A percentile compares a stretch with the other conserved stretches of the same genome.
phyloP scores from a whole-genome alignment of 1,140 invertebrate species.

The Samia ricini region DNA sequence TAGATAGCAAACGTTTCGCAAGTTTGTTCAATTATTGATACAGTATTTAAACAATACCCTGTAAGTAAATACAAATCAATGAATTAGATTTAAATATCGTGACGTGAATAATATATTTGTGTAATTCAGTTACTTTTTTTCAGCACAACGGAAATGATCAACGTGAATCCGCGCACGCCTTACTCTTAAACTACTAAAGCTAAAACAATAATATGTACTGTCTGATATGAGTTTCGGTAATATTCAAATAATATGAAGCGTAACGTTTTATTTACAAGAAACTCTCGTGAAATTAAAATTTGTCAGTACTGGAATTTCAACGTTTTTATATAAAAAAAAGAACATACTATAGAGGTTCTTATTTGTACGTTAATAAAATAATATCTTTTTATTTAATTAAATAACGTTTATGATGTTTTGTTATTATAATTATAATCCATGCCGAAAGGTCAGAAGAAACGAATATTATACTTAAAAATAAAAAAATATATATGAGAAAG shows the following conservation, averaged over 20 bases:
- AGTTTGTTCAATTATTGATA: no score
- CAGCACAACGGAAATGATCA: conserved; percentile 89
- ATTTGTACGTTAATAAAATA: not conserved
- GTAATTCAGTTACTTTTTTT: conserved; percentile 55
- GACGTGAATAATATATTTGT: not conserved
- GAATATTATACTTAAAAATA: not conserved
- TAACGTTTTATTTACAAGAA: no score
- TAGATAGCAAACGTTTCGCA: no score
- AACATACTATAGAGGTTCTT: not conserved
- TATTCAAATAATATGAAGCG: not conserved
- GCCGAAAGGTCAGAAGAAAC: not conserved
- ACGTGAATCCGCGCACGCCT: conserved; percentile 86
- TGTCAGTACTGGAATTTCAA: no score
- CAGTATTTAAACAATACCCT: no score
- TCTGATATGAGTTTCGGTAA: not conserved
- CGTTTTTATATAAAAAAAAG: no score
- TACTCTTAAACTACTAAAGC: conserved; percentile 76
- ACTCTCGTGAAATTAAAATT: no score
- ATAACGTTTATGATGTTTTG: not conserved
- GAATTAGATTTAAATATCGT: no score
- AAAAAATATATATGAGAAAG: not conserved
- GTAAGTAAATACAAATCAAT: no score
- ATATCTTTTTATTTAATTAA: not conserved
- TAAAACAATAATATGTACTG: not conserved
- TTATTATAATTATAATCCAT: not conserved